Evolutionary conservation across 2,888 invertebrate species (phyloP).

Genomic region (Elmis aenea): DNA sequence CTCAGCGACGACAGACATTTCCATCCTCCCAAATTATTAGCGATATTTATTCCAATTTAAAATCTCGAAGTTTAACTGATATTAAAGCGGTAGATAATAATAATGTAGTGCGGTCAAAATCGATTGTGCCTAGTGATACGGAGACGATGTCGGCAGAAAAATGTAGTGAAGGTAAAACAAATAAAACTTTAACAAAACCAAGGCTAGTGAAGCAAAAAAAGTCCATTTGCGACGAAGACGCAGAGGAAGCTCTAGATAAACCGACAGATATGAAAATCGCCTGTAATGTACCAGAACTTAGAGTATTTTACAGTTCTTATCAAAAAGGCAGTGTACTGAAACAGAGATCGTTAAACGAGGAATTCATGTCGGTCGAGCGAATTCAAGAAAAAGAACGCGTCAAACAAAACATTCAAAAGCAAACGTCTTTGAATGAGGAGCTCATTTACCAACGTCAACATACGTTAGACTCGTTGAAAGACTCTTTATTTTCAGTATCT

Average conservation of each 20-base stretch:
- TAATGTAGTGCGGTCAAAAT: conserved; percentile 67
- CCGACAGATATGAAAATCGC: conserved; percentile 66
- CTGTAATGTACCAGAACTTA: conserved; percentile 62
- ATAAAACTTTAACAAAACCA: conserved; percentile 50
- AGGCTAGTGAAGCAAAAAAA: conserved; percentile 82
- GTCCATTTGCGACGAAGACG: conserved; percentile 72
- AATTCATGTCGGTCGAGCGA: conserved; percentile 82
- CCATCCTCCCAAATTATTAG: conserved; percentile 45
- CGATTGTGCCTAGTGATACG: conserved; percentile 62
- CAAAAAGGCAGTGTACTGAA: conserved; percentile 62
- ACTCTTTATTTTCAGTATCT: conserved; percentile 68
- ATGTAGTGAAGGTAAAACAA: conserved; percentile 25
- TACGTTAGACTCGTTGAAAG: conserved; percentile 65
- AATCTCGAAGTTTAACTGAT: conserved; percentile 80
- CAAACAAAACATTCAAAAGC: conserved; percentile 80
- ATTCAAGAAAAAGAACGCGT: conserved; percentile 77
- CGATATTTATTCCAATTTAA: conserved; percentile 54
- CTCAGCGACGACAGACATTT: conserved; percentile 52
- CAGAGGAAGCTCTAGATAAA: conserved; percentile 59
- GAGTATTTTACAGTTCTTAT: conserved; percentile 49
- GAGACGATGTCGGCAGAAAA: conserved; percentile 8
- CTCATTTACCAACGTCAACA: conserved; percentile 66
- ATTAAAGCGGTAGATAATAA: conserved; percentile 71
- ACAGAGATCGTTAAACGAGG: conserved; percentile 85
- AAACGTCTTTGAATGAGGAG: conserved; percentile 84